Evolutionary conservation across 1,140 invertebrate genomes (phyloP).

Genomic region (Lineus longissimus): DNA sequence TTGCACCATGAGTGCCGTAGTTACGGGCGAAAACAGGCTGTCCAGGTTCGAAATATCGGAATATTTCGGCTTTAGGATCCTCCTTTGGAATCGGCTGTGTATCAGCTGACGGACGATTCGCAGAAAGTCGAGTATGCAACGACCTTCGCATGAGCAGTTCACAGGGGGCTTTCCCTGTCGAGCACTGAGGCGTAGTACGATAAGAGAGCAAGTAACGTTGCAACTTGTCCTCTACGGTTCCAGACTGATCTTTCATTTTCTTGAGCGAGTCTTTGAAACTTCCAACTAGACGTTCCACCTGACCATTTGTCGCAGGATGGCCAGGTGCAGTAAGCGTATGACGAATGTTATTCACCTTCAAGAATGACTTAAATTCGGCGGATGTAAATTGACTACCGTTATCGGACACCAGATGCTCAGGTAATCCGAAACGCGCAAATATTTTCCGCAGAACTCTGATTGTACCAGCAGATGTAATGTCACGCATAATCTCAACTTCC

Average conservation of each 20-base stretch:
- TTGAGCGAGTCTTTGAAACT: constrained; percentile 29
- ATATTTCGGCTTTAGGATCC: too few relatives aligned
- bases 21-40: too few relatives aligned
- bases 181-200: constrained; percentile 15
- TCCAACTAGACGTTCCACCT: constrained; percentile 22
- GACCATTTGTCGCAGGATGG: constrained; percentile 36
- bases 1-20: too few relatives aligned
- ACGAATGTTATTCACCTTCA: constrained; percentile 44
- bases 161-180: constrained; percentile 12
- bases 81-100: too few relatives aligned
- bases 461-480: constrained; percentile 22
- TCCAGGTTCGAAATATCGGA: too few relatives aligned
- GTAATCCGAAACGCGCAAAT: constrained; percentile 50
- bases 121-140: too few relatives aligned
- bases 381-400: constrained; percentile 53
- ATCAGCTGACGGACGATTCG: too few relatives aligned
- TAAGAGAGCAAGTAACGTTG: constrained; percentile 13
- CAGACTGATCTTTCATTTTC: constrained; percentile 2
- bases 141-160: constrained; percentile 15
- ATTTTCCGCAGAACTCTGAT: constrained; percentile 29
- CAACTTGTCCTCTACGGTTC: too few relatives aligned
- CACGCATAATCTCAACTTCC: constrained; percentile 48
- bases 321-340: constrained; percentile 30
- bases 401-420: constrained; percentile 50
- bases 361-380: constrained; percentile 48